Conservation (phyloP, 1,140 invertebrate species). For the Aphidius gifuensis region DNA sequence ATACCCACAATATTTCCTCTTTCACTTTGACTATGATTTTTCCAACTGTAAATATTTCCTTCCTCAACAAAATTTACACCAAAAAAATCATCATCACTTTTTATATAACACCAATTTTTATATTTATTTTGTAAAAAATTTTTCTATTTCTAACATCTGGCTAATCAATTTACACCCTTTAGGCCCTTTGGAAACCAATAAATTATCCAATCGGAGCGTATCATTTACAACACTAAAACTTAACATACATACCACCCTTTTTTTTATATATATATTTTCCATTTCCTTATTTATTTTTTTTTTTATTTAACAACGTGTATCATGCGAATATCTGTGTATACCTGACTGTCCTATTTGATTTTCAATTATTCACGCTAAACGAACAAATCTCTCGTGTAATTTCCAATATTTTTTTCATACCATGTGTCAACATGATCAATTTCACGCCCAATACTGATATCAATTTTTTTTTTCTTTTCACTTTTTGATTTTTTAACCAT, state of each 20-base stretch:
- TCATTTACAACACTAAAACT: slow-evolving; percentile 30
- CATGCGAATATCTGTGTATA: slow-evolving; percentile 14
- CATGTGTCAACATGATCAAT: slow-evolving; percentile 38
- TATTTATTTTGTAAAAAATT: background rate
- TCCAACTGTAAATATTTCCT: too few relatives aligned
- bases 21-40: too few relatives aligned
- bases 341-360: slow-evolving; percentile 46
- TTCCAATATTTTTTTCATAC: slow-evolving; percentile 44
- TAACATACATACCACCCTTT: slow-evolving; percentile 22
- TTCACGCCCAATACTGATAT: slow-evolving; percentile 36
- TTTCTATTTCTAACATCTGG: slow-evolving; percentile 10
- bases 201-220: slow-evolving; percentile 51
- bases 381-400: slow-evolving; percentile 52
- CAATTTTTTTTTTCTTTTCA: slow-evolving; percentile 10
- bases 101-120: too few relatives aligned
- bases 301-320: too few relatives aligned
- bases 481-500: background rate
- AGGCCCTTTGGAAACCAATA: slow-evolving; percentile 33
- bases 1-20: too few relatives aligned
- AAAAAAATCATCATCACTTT: too few relatives aligned
- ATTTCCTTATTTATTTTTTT: background rate
- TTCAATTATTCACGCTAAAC: slow-evolving; percentile 47
- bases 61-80: too few relatives aligned
- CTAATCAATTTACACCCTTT: slow-evolving; percentile 21
- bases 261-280: slow-evolving; percentile 27